These are phyloP conservation scores for Zaprionus camerounensis DNA, from an alignment of 1,140 invertebrate genomes.

Conservation along the genomic window DNA sequence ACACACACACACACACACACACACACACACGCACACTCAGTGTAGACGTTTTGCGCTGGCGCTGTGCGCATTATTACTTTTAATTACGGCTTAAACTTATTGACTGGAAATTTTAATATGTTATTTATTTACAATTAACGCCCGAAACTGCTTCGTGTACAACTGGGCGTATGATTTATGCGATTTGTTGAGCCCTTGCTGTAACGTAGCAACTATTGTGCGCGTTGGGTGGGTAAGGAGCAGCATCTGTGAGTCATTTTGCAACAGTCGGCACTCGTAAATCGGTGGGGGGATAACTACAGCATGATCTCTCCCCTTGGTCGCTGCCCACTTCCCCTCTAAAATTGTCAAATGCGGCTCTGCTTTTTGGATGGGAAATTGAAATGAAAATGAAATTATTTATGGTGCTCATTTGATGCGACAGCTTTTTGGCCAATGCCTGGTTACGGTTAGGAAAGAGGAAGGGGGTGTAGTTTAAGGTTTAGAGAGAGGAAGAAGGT, in stretches of 20 bases:
- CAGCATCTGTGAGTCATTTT: conserved; percentile 26
- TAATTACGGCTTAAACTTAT: conserved; percentile 80
- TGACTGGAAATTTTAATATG: conserved; percentile 83
- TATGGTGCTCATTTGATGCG: conserved; percentile 73
- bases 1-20: background rate
- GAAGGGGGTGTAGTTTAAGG: background rate
- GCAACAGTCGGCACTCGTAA: conserved; percentile 72
- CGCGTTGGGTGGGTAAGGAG: background rate
- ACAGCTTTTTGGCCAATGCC: conserved; percentile 60
- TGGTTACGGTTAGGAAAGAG: conserved; percentile 6
- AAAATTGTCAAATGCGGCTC: conserved; percentile 50
- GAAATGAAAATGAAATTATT: conserved; percentile 76
- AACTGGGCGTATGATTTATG: conserved; percentile 79
- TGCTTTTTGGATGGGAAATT: conserved; percentile 52
- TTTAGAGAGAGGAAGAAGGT: background rate
- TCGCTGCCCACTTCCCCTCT: background rate
- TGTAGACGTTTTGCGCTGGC: conserved; percentile 30
- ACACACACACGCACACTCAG: too few relatives aligned
- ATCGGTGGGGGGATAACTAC: conserved; percentile 20
- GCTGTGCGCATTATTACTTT: conserved; percentile 75
- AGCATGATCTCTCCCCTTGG: background rate
- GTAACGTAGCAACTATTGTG: conserved; percentile 61
- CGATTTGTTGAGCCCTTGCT: conserved; percentile 42
- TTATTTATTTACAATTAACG: conserved; percentile 83
- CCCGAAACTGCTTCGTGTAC: conserved; percentile 66